phyloP scores from a whole-genome alignment of 92 coral and sea anemone species.

The Anthopleura xanthogrammica region DNA sequence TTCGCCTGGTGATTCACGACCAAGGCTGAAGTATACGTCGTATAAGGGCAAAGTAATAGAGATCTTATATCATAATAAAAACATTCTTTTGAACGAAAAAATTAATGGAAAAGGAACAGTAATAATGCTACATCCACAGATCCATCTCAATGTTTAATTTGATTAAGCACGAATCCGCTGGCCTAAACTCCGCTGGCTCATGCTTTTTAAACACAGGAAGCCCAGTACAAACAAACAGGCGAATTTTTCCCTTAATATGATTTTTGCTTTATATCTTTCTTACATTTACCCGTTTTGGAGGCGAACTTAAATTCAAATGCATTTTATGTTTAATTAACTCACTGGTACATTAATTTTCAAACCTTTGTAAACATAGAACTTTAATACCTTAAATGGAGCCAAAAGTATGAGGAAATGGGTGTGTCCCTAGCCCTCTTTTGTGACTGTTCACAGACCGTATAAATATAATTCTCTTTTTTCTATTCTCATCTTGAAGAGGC shows the following conservation, averaged over 20 bases:
- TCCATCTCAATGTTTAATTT: neutral
- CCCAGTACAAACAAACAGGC: neutral
- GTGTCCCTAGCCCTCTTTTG: no score
- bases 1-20: neutral
- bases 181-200: no score
- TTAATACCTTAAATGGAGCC: no score
- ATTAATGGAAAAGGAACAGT: neutral
- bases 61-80: constrained; percentile 14
- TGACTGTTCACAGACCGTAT: no score
- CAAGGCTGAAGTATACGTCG: constrained; percentile 8
- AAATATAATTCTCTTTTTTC: no score
- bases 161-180: constrained; percentile 2
- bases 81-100: neutral
- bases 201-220: neutral
- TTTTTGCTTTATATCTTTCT: neutral
- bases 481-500: no score
- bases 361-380: no score
- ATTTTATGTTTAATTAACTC: no score
- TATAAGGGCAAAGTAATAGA: neutral
- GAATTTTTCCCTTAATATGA: no score
- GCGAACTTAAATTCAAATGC: neutral
- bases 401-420: neutral
- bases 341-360: no score
- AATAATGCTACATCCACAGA: neutral
- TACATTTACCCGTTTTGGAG: neutral